Percentiles rank a stretch among this genome's conserved stretches.
phyloP scores from a whole-genome alignment of 2,113 vertebrate species.

The Strigops habroptila region DNA sequence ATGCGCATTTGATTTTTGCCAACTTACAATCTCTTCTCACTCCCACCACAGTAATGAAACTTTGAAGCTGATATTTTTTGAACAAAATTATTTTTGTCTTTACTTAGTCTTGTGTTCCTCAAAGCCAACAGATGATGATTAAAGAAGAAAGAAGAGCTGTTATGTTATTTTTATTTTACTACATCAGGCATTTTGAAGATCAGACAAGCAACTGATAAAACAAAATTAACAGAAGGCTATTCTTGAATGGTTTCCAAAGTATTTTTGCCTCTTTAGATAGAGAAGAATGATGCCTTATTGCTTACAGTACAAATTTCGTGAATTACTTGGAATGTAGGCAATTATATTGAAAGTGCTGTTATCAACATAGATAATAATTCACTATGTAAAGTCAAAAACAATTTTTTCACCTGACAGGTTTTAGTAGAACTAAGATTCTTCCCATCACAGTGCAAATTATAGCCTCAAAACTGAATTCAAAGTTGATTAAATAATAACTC shows the following conservation, averaged over 20 bases:
- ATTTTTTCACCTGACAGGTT: not conserved
- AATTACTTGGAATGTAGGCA: not conserved
- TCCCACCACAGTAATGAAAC: not conserved
- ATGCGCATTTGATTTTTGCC: not conserved
- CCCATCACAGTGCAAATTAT: not conserved
- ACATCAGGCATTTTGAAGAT: not conserved
- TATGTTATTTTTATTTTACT: not conserved
- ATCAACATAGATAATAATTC: not conserved
- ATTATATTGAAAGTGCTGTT: not conserved
- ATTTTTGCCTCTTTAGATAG: not conserved
- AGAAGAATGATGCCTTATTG: not conserved
- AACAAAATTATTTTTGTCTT: not conserved
- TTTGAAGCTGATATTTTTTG: not conserved
- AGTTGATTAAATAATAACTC: constrained; percentile 2
- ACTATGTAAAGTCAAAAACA: not conserved
- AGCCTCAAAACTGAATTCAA: not conserved
- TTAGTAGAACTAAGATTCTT: not conserved
- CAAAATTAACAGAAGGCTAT: not conserved
- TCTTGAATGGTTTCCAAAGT: not conserved
- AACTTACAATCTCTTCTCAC: not conserved
- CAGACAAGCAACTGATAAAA: not conserved
- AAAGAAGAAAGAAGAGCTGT: not conserved
- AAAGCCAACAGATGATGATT: not conserved
- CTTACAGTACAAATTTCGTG: not conserved
- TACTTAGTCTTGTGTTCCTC: not conserved